phyloP scores from a whole-genome alignment of 1,140 invertebrate genomes.

The Wiebesia pumilae region DNA sequence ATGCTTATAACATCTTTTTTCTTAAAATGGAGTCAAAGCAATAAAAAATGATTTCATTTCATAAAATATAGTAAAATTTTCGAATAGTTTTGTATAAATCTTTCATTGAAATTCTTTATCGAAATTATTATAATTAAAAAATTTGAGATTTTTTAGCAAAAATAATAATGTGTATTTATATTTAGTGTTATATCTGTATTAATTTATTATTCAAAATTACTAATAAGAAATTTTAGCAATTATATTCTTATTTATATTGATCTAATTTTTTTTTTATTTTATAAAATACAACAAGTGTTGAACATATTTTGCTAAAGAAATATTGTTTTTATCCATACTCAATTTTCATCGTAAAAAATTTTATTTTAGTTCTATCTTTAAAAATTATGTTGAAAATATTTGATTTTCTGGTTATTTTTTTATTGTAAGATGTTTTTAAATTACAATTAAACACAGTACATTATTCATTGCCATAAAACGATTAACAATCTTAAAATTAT shows the following conservation, averaged over 20 bases:
- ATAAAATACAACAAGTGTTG: conserved; percentile 11
- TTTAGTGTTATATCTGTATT: neutral
- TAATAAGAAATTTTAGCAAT: neutral
- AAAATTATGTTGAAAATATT: conserved; percentile 21
- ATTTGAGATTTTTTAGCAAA: neutral
- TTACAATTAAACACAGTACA: conserved; percentile 33
- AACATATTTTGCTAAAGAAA: neutral
- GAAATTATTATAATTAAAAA: neutral
- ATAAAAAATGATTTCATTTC: neutral
- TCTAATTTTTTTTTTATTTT: conserved; percentile 5
- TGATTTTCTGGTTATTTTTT: conserved; percentile 22
- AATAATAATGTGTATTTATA: neutral
- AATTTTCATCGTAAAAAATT: neutral
- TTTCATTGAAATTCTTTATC: neutral
- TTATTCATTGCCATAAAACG: conserved; percentile 1
- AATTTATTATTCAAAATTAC: neutral
- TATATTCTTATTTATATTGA: conserved; percentile 2
- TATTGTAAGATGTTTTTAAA: conserved; percentile 34
- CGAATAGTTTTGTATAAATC: neutral
- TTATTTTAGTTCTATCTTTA: conserved; percentile 9
- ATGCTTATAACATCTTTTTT: neutral
- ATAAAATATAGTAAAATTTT: neutral
- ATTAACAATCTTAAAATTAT: conserved; percentile 21
- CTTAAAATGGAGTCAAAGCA: neutral
- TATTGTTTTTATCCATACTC: neutral